Evolutionary conservation across 2,113 vertebrate species (phyloP).

Genomic region (Arizona elegans): DNA sequence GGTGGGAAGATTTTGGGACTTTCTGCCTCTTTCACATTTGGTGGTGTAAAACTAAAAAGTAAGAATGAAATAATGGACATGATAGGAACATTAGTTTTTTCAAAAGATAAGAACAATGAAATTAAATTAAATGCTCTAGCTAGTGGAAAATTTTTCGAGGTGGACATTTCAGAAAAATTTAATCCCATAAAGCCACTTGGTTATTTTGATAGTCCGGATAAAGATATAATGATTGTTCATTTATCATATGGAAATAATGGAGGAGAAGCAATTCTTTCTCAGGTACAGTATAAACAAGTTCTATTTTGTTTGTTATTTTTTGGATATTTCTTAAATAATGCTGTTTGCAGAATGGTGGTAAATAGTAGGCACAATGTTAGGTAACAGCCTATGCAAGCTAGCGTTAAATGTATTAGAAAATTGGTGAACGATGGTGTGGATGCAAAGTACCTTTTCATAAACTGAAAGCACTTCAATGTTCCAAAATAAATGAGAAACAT

Average conservation of each 20-base stretch:
- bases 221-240: conserved; percentile 77
- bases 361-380: background rate
- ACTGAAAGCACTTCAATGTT: background rate
- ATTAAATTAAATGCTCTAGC: conserved; percentile 72
- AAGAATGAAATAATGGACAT: conserved; percentile 42
- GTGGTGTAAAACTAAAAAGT: conserved; percentile 68
- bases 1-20: conserved; percentile 86
- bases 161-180: background rate
- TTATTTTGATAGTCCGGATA: conserved; percentile 65
- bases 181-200: conserved; percentile 71
- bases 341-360: background rate
- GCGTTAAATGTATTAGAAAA: conserved; percentile 11
- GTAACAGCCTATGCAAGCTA: conserved; percentile 7
- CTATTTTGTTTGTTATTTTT: background rate
- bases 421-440: conserved; percentile 19
- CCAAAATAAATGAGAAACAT: too few relatives aligned
- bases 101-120: conserved; percentile 63
- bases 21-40: conserved; percentile 72
- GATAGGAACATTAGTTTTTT: conserved; percentile 74
- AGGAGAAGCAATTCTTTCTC: conserved; percentile 88
- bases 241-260: conserved; percentile 70
- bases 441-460: background rate
- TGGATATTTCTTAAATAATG: background rate
- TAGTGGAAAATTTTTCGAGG: conserved; percentile 74
- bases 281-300: conserved; percentile 73